Evolutionary conservation across 2,888 invertebrate species (phyloP).

Genomic region (Eustalomyia histrio): DNA sequence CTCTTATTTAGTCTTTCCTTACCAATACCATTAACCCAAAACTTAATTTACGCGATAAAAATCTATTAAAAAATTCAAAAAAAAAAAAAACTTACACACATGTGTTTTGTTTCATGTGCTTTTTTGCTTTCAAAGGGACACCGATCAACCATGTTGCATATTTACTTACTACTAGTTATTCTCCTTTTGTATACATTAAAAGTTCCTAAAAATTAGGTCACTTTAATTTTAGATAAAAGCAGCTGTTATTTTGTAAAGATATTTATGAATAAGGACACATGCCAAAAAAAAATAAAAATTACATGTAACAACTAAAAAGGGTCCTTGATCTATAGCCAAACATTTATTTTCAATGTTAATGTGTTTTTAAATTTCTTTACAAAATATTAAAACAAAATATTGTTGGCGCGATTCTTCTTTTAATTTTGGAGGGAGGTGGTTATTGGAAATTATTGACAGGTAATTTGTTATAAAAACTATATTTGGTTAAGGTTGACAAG

Average conservation of each 20-base stretch:
- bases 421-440: not conserved
- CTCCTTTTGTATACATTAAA: slow-evolving; percentile 10
- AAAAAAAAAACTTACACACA: not conserved
- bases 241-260: slow-evolving; percentile 48
- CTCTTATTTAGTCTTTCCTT: not conserved
- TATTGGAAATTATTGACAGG: slow-evolving; percentile 16
- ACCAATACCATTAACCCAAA: slow-evolving; percentile 10
- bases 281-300: slow-evolving; percentile 44
- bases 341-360: not conserved
- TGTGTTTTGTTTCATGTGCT: not conserved
- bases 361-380: not conserved
- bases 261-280: slow-evolving; percentile 59
- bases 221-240: slow-evolving; percentile 42
- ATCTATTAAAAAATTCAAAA: slow-evolving; percentile 40
- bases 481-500: slow-evolving; percentile 10
- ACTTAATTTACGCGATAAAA: slow-evolving; percentile 62
- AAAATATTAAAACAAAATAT: slow-evolving; percentile 3
- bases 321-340: not conserved
- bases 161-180: no score
- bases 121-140: slow-evolving; percentile 5
- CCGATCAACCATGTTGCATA: slow-evolving; percentile 28
- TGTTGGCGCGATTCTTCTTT: slow-evolving; percentile 18
- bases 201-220: slow-evolving; percentile 59
- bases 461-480: slow-evolving; percentile 6
- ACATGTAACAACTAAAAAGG: not conserved